Evolutionary conservation across 2,113 vertebrate species (phyloP).

Genomic region (Mormyrus lacerda): DNA sequence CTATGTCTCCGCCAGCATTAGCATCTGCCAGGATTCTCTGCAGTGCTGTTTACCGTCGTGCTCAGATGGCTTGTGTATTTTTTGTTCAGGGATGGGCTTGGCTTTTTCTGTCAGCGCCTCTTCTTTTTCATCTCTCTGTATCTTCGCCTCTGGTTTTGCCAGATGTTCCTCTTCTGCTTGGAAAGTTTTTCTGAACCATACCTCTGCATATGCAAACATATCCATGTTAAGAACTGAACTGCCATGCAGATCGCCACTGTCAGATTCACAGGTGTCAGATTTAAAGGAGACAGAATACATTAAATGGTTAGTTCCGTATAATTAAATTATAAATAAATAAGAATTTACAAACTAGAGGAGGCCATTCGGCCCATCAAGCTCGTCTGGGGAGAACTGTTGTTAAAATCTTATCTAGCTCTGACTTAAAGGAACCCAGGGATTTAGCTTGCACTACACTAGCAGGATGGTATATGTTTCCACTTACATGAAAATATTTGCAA

Average conservation of each 20-base stretch:
- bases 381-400: too few species aligned
- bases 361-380: too few species aligned
- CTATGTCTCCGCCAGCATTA: neutral
- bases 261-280: neutral
- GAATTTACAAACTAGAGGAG: too few species aligned
- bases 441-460: too few species aligned
- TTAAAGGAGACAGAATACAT: neutral
- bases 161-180: neutral
- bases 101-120: neutral
- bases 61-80: neutral
- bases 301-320: neutral
- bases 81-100: neutral
- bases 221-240: neutral
- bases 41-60: neutral
- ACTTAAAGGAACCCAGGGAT: too few species aligned
- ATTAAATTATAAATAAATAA: neutral
- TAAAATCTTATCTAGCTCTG: too few species aligned
- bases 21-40: neutral
- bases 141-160: slow-evolving; percentile 19
- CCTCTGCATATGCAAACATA: neutral
- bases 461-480: neutral
- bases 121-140: slow-evolving; percentile 10
- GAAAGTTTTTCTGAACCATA: neutral
- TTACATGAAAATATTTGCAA: neutral
- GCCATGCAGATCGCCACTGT: neutral